These are phyloP conservation scores for Anolis carolinensis DNA, from an alignment of 2,113 vertebrate genomes.

Conservation along the genomic window DNA sequence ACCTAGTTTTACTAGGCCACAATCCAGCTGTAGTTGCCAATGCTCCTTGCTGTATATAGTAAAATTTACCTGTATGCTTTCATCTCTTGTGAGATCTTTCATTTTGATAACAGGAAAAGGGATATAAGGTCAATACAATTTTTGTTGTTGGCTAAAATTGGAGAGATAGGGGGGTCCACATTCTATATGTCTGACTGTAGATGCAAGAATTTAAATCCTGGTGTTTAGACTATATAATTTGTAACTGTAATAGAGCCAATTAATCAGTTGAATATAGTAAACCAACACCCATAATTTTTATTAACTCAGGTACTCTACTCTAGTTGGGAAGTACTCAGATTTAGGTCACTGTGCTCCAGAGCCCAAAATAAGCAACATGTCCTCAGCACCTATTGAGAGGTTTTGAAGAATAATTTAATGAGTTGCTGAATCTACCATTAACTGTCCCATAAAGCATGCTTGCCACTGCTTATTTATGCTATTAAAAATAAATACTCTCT, in stretches of 20 bases:
- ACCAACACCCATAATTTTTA: too few species aligned
- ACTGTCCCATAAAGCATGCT: too few species aligned
- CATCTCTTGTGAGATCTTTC: not conserved
- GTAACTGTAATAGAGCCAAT: too few species aligned
- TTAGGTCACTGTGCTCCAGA: not conserved
- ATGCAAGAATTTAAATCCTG: not conserved
- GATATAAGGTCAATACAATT: not conserved
- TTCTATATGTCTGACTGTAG: not conserved
- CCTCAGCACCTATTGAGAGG: not conserved
- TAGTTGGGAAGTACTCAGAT: too few species aligned
- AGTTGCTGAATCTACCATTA: too few species aligned
- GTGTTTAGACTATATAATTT: too few species aligned
- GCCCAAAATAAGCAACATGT: not conserved
- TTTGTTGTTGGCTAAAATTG: not conserved
- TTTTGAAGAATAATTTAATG: not conserved
- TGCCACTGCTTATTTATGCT: too few species aligned
- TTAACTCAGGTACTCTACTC: too few species aligned
- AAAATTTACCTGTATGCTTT: not conserved
- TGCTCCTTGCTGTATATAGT: not conserved
- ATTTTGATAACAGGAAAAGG: not conserved
- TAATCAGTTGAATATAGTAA: too few species aligned
- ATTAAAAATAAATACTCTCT: not conserved
- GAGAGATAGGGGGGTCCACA: not conserved
- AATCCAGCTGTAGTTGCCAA: not conserved
- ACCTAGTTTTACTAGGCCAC: not conserved